Evolutionary conservation across 1,140 invertebrate species (phyloP).

Genomic region (Heterodera schachtii): DNA sequence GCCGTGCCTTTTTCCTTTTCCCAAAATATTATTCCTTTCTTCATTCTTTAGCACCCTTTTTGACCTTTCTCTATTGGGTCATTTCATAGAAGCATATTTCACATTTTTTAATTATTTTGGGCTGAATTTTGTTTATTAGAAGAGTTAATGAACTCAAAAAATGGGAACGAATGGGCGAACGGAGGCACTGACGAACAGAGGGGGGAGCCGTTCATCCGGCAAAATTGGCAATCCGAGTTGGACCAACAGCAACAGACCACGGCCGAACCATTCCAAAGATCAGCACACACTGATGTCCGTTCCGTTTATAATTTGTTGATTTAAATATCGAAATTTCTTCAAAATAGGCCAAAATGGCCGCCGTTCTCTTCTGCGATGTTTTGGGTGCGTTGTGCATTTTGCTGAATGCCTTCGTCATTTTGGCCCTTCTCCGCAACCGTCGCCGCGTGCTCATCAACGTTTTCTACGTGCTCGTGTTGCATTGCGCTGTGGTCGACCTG

Average conservation of each 20-base stretch:
- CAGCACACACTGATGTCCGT: not conserved
- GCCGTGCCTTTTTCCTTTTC: not conserved
- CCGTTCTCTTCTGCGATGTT: slow-evolving; percentile 52
- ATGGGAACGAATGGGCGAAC: not conserved
- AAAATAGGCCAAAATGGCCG: slow-evolving; percentile 41
- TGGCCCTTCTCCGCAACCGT: slow-evolving; percentile 55
- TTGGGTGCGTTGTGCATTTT: slow-evolving; percentile 57
- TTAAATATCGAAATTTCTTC: not conserved
- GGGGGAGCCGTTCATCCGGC: not conserved
- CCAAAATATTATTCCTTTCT: not conserved
- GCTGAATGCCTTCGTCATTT: slow-evolving; percentile 58
- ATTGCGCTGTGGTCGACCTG: slow-evolving; percentile 63
- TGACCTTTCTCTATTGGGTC: not conserved
- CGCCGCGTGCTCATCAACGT: slow-evolving; percentile 59
- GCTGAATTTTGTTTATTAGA: not conserved
- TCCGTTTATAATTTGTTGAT: not conserved
- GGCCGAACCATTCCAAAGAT: not conserved
- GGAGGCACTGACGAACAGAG: not conserved
- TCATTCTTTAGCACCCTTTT: not conserved
- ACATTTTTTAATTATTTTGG: not conserved
- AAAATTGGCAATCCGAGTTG: not conserved
- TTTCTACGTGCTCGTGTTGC: slow-evolving; percentile 63
- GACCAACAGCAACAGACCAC: not conserved
- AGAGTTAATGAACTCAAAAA: not conserved
- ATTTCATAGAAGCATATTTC: not conserved